Evolutionary conservation across 1,140 invertebrate genomes (phyloP).

Genomic region (Eriocheir sinensis): DNA sequence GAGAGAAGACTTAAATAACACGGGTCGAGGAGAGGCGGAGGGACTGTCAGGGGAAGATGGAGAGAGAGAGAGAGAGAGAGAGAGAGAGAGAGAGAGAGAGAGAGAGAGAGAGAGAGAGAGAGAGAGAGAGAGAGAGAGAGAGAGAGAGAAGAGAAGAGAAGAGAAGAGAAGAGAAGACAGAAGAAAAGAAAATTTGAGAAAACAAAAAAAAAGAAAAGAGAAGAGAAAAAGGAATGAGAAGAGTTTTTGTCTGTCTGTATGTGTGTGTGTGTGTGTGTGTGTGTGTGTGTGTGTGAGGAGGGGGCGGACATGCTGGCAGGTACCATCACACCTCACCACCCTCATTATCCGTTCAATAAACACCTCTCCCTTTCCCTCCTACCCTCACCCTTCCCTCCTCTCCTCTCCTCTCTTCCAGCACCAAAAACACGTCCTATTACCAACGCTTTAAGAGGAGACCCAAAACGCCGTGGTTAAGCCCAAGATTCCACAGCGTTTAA

Average conservation of each 20-base stretch:
- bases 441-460: not conserved
- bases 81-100: not conserved
- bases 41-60: too few species aligned
- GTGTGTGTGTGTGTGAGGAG: not conserved
- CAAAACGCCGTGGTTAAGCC: not conserved
- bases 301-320: not conserved
- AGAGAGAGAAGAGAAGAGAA: not conserved
- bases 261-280: too few species aligned
- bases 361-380: too few species aligned
- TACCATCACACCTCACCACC: slow-evolving; percentile 20
- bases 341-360: slow-evolving; percentile 25
- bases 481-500: not conserved
- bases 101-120: not conserved
- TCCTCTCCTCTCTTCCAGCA: slow-evolving; percentile 4
- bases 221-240: not conserved
- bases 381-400: too few species aligned
- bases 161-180: not conserved
- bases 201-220: not conserved
- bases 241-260: too few species aligned
- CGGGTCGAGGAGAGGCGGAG: too few species aligned
- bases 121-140: not conserved
- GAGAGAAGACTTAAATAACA: too few species aligned
- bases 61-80: not conserved
- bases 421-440: slow-evolving; percentile 3
- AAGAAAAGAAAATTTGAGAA: not conserved